A percentile compares a stretch with the other conserved stretches of the same genome.
These are phyloP conservation scores for Wiebesia pumilae DNA, from an alignment of 1,140 invertebrate genomes.

Conservation along the genomic window DNA sequence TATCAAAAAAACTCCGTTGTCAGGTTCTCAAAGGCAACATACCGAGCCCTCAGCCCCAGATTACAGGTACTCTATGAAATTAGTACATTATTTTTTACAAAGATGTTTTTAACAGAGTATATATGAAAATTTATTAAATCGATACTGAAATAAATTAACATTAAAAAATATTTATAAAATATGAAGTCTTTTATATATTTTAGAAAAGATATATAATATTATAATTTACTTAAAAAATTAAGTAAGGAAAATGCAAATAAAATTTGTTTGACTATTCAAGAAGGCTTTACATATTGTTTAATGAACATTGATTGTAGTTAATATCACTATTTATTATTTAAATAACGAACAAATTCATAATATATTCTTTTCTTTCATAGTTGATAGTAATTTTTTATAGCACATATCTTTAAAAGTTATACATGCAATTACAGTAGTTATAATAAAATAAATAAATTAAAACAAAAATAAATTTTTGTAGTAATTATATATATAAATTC, in stretches of 20 bases:
- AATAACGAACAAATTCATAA: too few relatives aligned
- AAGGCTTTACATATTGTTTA: too few relatives aligned
- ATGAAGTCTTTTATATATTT: too few relatives aligned
- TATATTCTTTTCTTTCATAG: neutral
- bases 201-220: too few relatives aligned
- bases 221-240: too few relatives aligned
- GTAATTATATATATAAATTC: too few relatives aligned
- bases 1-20: conserved; percentile 78
- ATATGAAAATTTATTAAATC: neutral
- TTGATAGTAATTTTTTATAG: neutral
- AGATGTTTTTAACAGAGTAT: neutral
- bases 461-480: neutral
- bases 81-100: neutral
- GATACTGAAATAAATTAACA: neutral
- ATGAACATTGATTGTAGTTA: too few relatives aligned
- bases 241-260: too few relatives aligned
- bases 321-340: too few relatives aligned
- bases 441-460: neutral
- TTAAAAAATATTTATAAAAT: too few relatives aligned
- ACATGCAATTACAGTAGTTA: neutral
- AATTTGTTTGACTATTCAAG: too few relatives aligned
- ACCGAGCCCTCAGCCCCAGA: conserved; percentile 66
- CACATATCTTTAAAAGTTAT: neutral
- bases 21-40: conserved; percentile 68
- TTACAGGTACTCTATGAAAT: conserved; percentile 64